Evolutionary conservation across 2,113 vertebrate genomes (phyloP).

Genomic region (Rattus rattus): DNA sequence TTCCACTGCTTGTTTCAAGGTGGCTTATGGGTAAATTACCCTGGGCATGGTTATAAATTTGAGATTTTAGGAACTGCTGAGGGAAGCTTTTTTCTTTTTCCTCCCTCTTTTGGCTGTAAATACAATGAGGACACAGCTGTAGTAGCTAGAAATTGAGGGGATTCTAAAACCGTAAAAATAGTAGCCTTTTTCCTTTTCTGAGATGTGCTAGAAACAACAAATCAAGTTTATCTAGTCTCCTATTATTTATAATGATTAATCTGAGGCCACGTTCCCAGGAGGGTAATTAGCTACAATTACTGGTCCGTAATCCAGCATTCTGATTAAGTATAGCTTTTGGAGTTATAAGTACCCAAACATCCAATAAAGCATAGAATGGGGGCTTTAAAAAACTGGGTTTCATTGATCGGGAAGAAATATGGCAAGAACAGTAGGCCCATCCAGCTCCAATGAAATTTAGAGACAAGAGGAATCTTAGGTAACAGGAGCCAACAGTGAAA

Average conservation of each 20-base stretch:
- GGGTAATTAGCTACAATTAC: conserved; percentile 68
- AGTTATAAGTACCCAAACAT: conserved; percentile 55
- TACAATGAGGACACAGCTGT: conserved; percentile 78
- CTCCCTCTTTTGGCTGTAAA: conserved; percentile 50
- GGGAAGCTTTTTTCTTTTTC: neutral
- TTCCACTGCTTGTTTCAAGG: conserved; percentile 77
- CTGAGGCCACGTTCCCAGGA: conserved; percentile 50
- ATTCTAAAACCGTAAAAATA: conserved; percentile 64
- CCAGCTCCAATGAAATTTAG: neutral
- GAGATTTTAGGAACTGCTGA: conserved; percentile 76
- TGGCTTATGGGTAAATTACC: conserved; percentile 74
- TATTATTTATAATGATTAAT: conserved; percentile 66
- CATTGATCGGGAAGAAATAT: neutral
- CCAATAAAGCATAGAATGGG: neutral
- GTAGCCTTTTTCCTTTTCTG: conserved; percentile 41
- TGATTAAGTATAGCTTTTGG: conserved; percentile 56
- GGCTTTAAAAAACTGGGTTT: neutral
- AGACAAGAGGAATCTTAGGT: neutral
- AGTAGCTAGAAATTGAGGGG: conserved; percentile 60
- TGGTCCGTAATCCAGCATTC: conserved; percentile 40
- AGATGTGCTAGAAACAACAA: conserved; percentile 47
- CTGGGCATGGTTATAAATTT: conserved; percentile 80
- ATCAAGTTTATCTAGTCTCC: conserved; percentile 41
- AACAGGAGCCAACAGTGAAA: neutral
- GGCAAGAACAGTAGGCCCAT: neutral